Evolutionary conservation across 2,113 vertebrate species (phyloP), one percentile per base, ranked within the genome.

Genomic region (Bolborhynchus lineola): DNA sequence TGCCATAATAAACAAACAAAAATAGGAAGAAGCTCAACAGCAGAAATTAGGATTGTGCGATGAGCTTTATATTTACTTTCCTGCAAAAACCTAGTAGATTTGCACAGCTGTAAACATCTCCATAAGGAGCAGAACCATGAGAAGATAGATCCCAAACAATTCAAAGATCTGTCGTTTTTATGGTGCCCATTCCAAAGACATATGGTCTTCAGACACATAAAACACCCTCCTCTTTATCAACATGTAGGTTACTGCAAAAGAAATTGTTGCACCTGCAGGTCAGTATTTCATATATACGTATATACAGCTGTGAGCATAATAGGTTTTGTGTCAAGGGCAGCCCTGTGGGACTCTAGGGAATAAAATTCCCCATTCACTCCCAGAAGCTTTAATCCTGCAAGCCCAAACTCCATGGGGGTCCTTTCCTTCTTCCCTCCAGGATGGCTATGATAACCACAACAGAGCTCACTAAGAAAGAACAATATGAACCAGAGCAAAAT

Each of bases 51-150:
- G 86, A 82, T 69, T 93, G 39, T 78, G 12, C 85, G 75, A 91
- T 63, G 71, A 92, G 84, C 55, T 96, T 91, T 95, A 55, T 65
- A 82, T 86, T 92, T 91, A 53, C 75, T 72, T 96, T 94, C 63
- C 71, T 88, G 71, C 55, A 90, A 86, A 94, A 63, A 41, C 29
- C 55, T 81, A 80, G 46, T 52, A 69, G 64, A 49, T 77, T 86
- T 67, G 15, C 9, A 25, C 79, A 91, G 94, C 78, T 93, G 79
- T 96, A 80, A 77, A 62, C 26, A 12, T 77, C 59, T 70, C 71
- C 31, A 13, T 70, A 77, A 85, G 46, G 42, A 91, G 42, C 72
- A 83, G 50, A 72, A 60, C 68, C 15, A 3, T n/a, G 46, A 90
- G 71, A 64, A 83, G 90, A 42, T 59, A 92, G 53, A 85, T 69